Evolutionary conservation across 1,140 invertebrate species (phyloP).

Genomic region (Rhyacophila brunnea): DNA sequence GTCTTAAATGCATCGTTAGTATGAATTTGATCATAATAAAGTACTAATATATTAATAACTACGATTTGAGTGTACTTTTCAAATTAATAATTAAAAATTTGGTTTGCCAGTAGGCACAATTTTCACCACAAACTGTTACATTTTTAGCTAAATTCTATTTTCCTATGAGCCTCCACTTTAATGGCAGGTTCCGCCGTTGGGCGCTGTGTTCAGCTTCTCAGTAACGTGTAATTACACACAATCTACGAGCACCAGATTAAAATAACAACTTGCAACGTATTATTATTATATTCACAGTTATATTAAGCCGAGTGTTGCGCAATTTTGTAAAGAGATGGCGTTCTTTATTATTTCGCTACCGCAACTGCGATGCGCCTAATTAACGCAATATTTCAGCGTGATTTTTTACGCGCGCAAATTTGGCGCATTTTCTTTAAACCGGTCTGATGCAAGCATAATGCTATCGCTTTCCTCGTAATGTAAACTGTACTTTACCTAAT

Average conservation of each 20-base stretch:
- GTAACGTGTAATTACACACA: not conserved
- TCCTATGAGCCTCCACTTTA: no score
- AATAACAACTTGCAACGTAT: not conserved
- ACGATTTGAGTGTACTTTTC: no score
- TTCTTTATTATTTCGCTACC: constrained; percentile 6
- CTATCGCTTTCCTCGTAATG: no score
- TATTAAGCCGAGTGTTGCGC: constrained; percentile 4
- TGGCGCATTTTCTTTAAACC: not conserved
- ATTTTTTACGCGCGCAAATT: not conserved
- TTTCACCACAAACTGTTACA: no score
- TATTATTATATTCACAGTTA: constrained; percentile 20
- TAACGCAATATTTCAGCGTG: not conserved
- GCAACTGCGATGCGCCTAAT: constrained; percentile 14
- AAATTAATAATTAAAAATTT: no score
- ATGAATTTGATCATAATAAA: no score
- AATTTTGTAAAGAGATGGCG: constrained; percentile 1
- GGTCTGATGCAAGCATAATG: no score
- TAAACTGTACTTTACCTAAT: no score
- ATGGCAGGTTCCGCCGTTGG: not conserved
- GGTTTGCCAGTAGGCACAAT: no score
- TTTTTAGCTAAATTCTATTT: no score
- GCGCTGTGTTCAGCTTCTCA: not conserved
- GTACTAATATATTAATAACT: no score
- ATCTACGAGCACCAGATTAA: not conserved
- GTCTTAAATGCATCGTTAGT: no score